Evolutionary conservation across 2,797 vertebrate species (phyloP), one percentile per base, ranked within the genome.

Genomic region (Apogon hyalosoma): DNA sequence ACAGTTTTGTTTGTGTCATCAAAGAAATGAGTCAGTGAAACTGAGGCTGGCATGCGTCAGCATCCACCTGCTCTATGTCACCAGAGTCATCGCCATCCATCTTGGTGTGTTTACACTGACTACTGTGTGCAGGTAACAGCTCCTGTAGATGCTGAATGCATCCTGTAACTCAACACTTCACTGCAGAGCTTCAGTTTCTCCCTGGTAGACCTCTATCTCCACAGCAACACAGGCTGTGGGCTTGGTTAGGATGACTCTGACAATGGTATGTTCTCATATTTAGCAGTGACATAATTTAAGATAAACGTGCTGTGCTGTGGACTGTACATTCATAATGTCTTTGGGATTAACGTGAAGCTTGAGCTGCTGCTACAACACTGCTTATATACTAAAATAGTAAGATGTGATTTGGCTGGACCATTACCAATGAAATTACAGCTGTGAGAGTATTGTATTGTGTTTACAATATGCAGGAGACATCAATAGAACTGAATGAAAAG

Each of bases 111-210:
- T 50, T 52, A 24, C 39, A 24, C 40, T 31, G 50, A 61, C 33
- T 12, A 4, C 11, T 16, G 57, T 54, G 49, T 66, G 50, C 12
- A 45, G 47, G 65, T 38, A 58, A 46, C 46, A 49, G 69, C 49
- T 38, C 57, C 65, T 38, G 69, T 21, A 48, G 49, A 61, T 52
- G 65, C 52, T 67, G 75, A 43, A 16, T 62, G 69, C 70, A 42
- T 69, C 75, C 79, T 86, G 87, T 88, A 89, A 88, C 75, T 84
- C 77, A 87, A 88, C 80, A 87, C 87, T 79, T 41, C 56, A 55
- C 70, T 83, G 84, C 84, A 83, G 83, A 84, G 78, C 73, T 77
- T 85, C 69, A 36, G 62, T 75, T 62, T 67, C 68, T 72, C 78
- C 49, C 66, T 57, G 72, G 73, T 73, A 77, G 81, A 73, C 57